Evolutionary conservation across 2,797 vertebrate species (phyloP).

Genomic region (Cossypha dichroa): DNA sequence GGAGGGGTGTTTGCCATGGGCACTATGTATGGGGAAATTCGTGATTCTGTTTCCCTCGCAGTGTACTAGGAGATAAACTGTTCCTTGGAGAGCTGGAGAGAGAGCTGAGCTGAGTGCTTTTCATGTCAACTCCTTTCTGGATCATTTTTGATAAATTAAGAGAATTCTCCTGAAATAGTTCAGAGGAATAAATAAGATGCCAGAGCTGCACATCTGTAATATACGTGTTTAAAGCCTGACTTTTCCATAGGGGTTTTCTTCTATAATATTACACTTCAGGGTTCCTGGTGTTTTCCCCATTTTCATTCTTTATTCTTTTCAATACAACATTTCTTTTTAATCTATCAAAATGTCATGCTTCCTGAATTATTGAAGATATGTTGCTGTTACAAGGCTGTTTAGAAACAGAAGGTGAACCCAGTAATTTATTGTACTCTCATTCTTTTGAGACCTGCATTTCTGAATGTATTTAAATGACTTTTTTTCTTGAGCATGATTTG

Average conservation of each 20-base stretch:
- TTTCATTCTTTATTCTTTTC: neutral
- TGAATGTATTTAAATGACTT: neutral
- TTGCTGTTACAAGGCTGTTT: constrained; percentile 20
- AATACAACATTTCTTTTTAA: neutral
- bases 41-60: neutral
- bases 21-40: neutral
- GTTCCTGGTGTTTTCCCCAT: neutral
- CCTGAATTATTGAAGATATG: neutral
- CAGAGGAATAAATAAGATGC: constrained; percentile 25
- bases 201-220: neutral
- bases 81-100: neutral
- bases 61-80: neutral
- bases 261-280: neutral
- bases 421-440: neutral
- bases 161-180: neutral
- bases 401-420: neutral
- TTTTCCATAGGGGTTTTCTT: constrained; percentile 28
- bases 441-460: constrained; percentile 3
- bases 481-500: neutral
- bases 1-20: neutral
- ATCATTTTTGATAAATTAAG: constrained; percentile 5
- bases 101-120: neutral
- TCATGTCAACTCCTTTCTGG: constrained; percentile 23
- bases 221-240: neutral
- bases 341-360: constrained; percentile 38